Base-by-base conservation (phyloP, 2,888 invertebrate genomes). In the Zootermopsis nevadensis region DNA sequence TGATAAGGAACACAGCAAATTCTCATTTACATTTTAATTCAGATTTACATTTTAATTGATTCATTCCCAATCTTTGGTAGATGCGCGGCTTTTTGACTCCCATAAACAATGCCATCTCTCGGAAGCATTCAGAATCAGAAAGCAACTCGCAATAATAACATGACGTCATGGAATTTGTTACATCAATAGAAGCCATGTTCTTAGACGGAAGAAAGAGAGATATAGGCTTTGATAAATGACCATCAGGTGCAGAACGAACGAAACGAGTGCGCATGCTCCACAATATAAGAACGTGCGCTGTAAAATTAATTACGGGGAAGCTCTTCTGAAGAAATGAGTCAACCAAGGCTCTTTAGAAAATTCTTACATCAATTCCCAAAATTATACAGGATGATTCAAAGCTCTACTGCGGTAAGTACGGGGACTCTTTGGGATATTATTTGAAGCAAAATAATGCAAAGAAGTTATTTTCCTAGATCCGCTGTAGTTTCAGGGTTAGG, bases 31-130 rank as follows among this genome's bases (percentile, higher is more conserved):
- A 77, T 77, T 77, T 77, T 53, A 77, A 77, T 77, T 55, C 55
- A 53, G 53, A 77, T 77, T 77, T 77, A 77, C 77, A 77, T 77
- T 77, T 77, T 77, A 77, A 77, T 77, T 77, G 77, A 77, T 77
- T 77, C 77, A 77, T 53, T 77, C 77, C 19, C 33, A 69, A 69
- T 69, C 69, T 69, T 33, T 22, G 69, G 33, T 33, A 33, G 69
- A 69, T 22, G 69, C 33, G 69, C 19, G 22, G 30, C 31, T 33
- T 69, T 69, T 33, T 69, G 69, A 69, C 69, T 33, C 31, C 2
- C 60, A 60, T 69, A 69, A 33, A 69, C 69, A 69, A 31, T 69
- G 33, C 69, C 33, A 33, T 69, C 69, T 69, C 69, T 69, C 31
- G 31, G 31, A 30, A 69, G 69, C 69, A 33, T 69, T 22, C 24